Conservation (phyloP, 2,888 invertebrate species). For the Caenorhabditis japonica region DNA sequence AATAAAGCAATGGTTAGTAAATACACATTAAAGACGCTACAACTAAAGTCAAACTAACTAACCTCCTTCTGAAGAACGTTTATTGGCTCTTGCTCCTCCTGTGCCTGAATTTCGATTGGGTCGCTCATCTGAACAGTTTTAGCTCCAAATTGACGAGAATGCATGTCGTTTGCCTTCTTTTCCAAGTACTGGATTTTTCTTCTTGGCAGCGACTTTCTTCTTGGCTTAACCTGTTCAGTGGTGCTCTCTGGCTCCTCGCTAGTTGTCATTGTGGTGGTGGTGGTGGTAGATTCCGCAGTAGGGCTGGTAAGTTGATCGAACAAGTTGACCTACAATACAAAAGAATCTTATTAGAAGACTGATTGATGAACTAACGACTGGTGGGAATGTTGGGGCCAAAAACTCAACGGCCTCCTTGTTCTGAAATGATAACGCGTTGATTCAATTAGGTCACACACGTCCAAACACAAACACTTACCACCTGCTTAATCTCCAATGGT, state of each 20-base stretch:
- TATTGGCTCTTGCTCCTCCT: constrained; percentile 35
- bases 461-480: constrained; percentile 20
- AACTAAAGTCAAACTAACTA: too few species aligned
- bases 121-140: constrained; percentile 52
- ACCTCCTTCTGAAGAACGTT: constrained; percentile 48
- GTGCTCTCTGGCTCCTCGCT: constrained; percentile 19
- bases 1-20: neutral
- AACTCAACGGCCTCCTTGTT: constrained; percentile 35
- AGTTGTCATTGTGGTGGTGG: too few species aligned
- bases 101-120: constrained; percentile 46
- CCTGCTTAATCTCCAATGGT: constrained; percentile 28
- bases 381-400: constrained; percentile 49
- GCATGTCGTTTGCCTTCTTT: constrained; percentile 47
- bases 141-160: constrained; percentile 47
- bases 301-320: constrained; percentile 27
- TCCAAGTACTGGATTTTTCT: constrained; percentile 43
- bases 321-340: constrained; percentile 24
- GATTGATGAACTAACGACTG: constrained; percentile 27
- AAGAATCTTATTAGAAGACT: neutral
- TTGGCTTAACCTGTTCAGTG: constrained; percentile 25
- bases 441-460: constrained; percentile 14
- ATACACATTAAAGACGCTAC: neutral
- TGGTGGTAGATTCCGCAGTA: constrained; percentile 14
- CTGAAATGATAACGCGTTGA: constrained; percentile 27
- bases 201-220: constrained; percentile 29